A percentile compares a stretch with the other conserved stretches of the same genome.
Evolutionary conservation across 2,888 invertebrate genomes (phyloP).

Genomic region (Lepidonotus clava): DNA sequence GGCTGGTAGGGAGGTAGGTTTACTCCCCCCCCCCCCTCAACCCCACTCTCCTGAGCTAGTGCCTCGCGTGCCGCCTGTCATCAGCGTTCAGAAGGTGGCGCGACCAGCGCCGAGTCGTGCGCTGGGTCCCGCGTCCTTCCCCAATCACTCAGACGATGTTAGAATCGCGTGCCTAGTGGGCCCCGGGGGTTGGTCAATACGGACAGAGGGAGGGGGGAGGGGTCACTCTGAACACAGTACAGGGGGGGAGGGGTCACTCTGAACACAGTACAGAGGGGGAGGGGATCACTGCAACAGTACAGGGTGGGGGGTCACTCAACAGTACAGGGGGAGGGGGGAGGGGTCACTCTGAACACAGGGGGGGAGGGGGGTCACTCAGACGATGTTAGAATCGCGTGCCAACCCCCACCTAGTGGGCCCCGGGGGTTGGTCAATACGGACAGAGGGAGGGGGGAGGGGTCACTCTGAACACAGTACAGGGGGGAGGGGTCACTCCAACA

Average conservation of each 20-base stretch:
- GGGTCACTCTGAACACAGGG: too few species aligned
- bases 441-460: not conserved
- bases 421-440: not conserved
- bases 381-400: constrained; percentile 2
- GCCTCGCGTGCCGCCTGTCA: too few species aligned
- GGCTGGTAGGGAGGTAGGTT: too few species aligned
- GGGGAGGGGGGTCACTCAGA: too few species aligned
- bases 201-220: not conserved
- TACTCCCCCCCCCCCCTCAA: too few species aligned
- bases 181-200: not conserved
- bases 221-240: too few species aligned
- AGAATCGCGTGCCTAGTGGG: not conserved
- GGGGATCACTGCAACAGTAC: not conserved
- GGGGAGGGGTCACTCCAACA: not conserved
- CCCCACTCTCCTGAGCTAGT: too few species aligned
- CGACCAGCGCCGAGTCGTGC: too few species aligned
- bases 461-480: not conserved
- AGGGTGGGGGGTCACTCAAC: not conserved
- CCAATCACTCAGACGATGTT: not conserved
- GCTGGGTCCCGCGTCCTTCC: too few species aligned
- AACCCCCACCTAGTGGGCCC: not conserved
- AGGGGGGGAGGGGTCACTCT: not conserved
- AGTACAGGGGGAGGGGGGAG: too few species aligned
- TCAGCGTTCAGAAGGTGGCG: too few species aligned
- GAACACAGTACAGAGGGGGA: not conserved